phyloP scores from a whole-genome alignment of 2,888 invertebrate species.

The Pimpla rufipes region DNA sequence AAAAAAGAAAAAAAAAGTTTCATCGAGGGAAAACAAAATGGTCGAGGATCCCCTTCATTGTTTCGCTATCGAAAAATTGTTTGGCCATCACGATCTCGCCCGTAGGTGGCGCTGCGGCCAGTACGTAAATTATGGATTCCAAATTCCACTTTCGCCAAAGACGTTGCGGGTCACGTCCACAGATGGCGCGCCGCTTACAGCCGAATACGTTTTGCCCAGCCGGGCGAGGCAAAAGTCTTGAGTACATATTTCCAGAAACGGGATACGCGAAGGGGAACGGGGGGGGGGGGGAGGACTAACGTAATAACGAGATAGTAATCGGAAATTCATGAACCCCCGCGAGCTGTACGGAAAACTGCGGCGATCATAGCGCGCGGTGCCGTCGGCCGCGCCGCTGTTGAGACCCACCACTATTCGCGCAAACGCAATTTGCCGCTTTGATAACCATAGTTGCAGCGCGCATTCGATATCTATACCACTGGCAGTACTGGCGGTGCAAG shows the following conservation, averaged over 20 bases:
- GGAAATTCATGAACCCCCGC: slow-evolving; percentile 29
- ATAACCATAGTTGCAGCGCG: slow-evolving; percentile 65
- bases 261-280: background rate
- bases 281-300: background rate
- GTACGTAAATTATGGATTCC: too few species aligned
- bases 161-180: background rate
- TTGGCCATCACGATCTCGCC: too few species aligned
- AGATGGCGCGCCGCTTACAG: background rate
- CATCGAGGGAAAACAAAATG: too few species aligned
- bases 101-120: too few species aligned
- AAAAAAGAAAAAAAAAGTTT: too few species aligned
- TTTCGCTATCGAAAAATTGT: too few species aligned
- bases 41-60: too few species aligned
- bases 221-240: background rate
- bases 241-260: background rate
- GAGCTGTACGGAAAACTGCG: slow-evolving; percentile 1
- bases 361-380: slow-evolving; percentile 9
- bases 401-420: slow-evolving; percentile 46
- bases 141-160: too few species aligned
- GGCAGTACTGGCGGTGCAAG: slow-evolving; percentile 35
- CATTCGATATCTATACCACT: slow-evolving; percentile 23
- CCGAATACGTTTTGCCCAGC: background rate
- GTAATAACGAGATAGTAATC: background rate
- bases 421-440: slow-evolving; percentile 75
- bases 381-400: background rate